Conservation (phyloP, 2,888 invertebrate species). For the Andrena minutula region DNA sequence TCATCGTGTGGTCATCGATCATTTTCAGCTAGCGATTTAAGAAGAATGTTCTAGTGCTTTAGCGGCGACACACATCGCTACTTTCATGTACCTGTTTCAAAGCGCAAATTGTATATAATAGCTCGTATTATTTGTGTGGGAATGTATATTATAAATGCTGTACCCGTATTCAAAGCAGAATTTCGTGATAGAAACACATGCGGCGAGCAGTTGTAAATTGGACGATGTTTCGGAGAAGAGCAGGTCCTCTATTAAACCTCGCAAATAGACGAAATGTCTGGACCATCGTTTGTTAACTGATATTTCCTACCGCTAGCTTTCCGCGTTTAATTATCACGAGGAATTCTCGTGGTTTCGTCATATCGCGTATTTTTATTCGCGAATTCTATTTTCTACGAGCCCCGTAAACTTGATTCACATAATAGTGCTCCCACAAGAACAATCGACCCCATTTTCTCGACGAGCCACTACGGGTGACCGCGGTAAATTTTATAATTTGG, state of each 20-base stretch:
- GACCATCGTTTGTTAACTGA: not conserved
- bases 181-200: not conserved
- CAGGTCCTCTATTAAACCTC: not conserved
- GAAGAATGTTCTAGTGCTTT: not conserved
- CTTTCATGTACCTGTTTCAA: not conserved
- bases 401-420: slow-evolving; percentile 43
- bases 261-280: not conserved
- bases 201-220: not conserved
- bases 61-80: slow-evolving; percentile 19
- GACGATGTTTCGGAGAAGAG: not conserved
- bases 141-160: not conserved
- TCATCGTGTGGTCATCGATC: slow-evolving; percentile 19
- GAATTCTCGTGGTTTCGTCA: not conserved
- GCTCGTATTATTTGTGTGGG: not conserved
- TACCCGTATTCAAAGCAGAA: not conserved
- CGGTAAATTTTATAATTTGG: slow-evolving; percentile 53
- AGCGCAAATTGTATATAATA: not conserved
- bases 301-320: not conserved
- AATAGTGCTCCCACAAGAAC: slow-evolving; percentile 4
- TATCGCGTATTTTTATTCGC: slow-evolving; percentile 32
- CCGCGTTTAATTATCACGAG: not conserved
- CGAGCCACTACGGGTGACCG: slow-evolving; percentile 30
- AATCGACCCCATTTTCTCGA: slow-evolving; percentile 37
- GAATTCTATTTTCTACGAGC: slow-evolving; percentile 11
- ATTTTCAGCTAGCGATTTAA: slow-evolving; percentile 3